Evolutionary conservation across 2,113 vertebrate species (phyloP).

Genomic region (Cyanistes caeruleus): DNA sequence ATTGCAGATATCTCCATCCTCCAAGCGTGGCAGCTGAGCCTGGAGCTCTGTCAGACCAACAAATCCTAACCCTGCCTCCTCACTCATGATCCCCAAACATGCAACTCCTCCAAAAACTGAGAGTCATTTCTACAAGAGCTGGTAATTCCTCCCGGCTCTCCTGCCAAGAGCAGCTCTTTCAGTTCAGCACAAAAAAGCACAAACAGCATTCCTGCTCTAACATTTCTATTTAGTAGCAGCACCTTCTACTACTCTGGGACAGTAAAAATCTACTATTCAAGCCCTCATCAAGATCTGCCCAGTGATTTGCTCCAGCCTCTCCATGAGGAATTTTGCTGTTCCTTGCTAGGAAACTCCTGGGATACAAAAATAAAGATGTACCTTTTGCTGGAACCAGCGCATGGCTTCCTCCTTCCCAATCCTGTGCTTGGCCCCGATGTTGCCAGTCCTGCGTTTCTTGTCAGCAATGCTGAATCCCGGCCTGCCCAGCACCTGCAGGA

Average conservation of each 20-base stretch:
- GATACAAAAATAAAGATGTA: conserved; percentile 2
- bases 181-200: background rate
- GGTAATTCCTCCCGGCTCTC: background rate
- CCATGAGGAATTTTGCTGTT: accelerated
- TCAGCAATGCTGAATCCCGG: conserved; percentile 98
- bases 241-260: background rate
- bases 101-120: background rate
- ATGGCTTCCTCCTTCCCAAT: conserved; percentile 98
- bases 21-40: background rate
- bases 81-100: accelerated
- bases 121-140: background rate
- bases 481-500: conserved; percentile 91
- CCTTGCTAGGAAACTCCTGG: background rate
- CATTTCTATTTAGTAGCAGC: accelerated
- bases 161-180: background rate
- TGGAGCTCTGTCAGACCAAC: background rate
- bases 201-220: background rate
- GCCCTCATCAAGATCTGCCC: background rate
- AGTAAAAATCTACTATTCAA: accelerated
- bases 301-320: background rate
- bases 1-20: background rate
- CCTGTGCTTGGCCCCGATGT: conserved; percentile 95
- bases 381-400: conserved; percentile 99
- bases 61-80: background rate
- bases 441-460: conserved; percentile 95